Base-by-base conservation (phyloP, 2,797 vertebrate genomes). In the Enteromius viviparus region DNA sequence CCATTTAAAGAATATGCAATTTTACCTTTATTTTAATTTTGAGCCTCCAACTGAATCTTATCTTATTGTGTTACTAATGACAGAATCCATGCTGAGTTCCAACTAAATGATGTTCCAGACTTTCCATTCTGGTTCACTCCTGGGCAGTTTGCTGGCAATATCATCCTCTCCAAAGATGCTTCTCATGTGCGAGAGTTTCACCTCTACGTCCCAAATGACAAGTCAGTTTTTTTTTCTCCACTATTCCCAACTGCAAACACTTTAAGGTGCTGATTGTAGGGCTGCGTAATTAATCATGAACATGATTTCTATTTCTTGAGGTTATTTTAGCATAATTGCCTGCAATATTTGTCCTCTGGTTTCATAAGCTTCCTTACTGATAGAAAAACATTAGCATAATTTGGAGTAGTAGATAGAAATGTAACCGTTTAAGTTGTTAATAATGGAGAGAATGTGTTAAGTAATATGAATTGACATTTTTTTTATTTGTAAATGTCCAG, bases 71-170 rank as follows among this genome's bases (percentile, higher is more conserved):
- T 87, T 12, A 51, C 32, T 26, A 29, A 1, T 86, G 78, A 32
- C 94, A 99, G 98, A 91, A 97, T 99, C 90, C 98, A 99, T 0
- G 97, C 97, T 2, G 98, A 99, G 89, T 99, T 99, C 91, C 98
- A 99, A 94, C 95, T 99, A 79, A 99, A 99, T 0, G 97, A 98
- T 8, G 96, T 98, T 0, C 98, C 98, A 0, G 93, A 97, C 89
- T 98, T 98, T 87, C 98, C 98, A 12, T 99, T 99, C 94, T 99
- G 98, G 98, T 99, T 99, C 91, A 98, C 97, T 0, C 98, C 98
- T 0, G 98, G 95, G 11, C 97, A 99, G 93, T 99, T 99, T 91
- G 96, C 97, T 0, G 98, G 98, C 15, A 95, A 98, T 89, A 88
- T 99, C 19, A 6, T 97, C 86, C 91, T 99, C 79, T 96, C 98